Conservation (phyloP, 2,797 vertebrate genomes). For the Cichlasoma orientale region DNA sequence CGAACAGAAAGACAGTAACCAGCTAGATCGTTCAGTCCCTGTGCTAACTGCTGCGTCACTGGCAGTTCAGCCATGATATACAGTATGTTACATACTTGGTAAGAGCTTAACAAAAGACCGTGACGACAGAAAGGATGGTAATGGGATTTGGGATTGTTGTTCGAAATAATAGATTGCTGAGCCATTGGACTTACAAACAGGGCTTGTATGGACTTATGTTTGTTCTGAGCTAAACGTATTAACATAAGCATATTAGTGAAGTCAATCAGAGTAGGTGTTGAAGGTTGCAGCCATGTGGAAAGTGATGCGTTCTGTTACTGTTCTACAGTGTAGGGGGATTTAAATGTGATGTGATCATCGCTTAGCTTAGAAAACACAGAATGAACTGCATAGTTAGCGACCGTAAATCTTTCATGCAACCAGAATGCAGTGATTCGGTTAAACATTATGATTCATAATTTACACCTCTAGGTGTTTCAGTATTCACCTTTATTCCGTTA, state of each 20-base stretch:
- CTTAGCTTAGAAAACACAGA: background rate
- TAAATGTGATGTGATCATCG: background rate
- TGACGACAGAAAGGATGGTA: background rate
- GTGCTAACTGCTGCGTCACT: background rate
- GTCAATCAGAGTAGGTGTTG: background rate
- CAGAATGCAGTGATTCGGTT: background rate
- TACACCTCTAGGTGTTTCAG: background rate
- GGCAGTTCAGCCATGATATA: background rate
- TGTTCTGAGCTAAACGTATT: background rate
- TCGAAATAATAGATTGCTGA: background rate
- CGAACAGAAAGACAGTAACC: background rate
- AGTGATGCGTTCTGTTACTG: background rate
- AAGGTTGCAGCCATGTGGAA: background rate
- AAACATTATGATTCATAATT: background rate
- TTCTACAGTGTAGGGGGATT: background rate
- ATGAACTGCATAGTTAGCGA: background rate
- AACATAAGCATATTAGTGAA: background rate
- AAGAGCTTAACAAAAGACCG: background rate
- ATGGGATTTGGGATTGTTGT: background rate
- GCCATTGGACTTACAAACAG: background rate
- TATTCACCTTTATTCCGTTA: background rate
- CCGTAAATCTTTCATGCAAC: background rate
- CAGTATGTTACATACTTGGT: background rate
- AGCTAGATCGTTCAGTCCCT: background rate
- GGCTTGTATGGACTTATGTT: background rate